phyloP scores from a whole-genome alignment of 2,888 invertebrate genomes.

The Noctua fimbriata region DNA sequence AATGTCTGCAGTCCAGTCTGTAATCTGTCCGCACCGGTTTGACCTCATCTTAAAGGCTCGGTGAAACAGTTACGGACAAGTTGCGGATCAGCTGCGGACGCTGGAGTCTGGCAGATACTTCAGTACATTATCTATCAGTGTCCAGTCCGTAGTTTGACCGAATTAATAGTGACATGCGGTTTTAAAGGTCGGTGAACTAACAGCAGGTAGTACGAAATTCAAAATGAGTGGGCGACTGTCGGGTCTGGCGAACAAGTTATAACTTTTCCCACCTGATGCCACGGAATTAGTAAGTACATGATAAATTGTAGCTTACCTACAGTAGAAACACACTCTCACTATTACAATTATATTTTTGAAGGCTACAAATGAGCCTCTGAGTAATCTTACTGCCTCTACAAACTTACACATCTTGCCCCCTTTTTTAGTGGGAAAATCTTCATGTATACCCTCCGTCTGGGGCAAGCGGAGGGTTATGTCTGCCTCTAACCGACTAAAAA shows the following conservation, averaged over 20 bases:
- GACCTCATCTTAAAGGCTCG: neutral
- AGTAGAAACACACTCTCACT: too few relatives aligned
- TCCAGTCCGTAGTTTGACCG: neutral
- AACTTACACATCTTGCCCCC: too few relatives aligned
- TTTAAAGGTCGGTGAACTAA: constrained; percentile 11
- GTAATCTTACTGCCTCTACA: too few relatives aligned
- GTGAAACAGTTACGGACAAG: neutral
- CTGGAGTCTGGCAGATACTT: neutral
- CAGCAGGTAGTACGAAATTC: neutral
- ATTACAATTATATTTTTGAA: too few relatives aligned
- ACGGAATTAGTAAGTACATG: too few relatives aligned
- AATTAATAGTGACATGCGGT: neutral
- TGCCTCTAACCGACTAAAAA: too few relatives aligned
- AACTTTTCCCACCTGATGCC: too few relatives aligned
- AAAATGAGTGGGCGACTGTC: constrained; percentile 15
- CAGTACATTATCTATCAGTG: neutral
- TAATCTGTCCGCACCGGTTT: neutral
- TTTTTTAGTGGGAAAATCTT: too few relatives aligned
- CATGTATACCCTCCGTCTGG: too few relatives aligned
- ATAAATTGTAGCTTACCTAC: too few relatives aligned
- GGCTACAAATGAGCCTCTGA: too few relatives aligned
- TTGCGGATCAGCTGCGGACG: neutral
- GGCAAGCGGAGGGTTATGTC: too few relatives aligned
- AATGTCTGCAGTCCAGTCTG: neutral
- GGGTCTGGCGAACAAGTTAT: neutral